Evolutionary conservation across 2,113 vertebrate genomes (phyloP).

Genomic region (Arizona elegans): DNA sequence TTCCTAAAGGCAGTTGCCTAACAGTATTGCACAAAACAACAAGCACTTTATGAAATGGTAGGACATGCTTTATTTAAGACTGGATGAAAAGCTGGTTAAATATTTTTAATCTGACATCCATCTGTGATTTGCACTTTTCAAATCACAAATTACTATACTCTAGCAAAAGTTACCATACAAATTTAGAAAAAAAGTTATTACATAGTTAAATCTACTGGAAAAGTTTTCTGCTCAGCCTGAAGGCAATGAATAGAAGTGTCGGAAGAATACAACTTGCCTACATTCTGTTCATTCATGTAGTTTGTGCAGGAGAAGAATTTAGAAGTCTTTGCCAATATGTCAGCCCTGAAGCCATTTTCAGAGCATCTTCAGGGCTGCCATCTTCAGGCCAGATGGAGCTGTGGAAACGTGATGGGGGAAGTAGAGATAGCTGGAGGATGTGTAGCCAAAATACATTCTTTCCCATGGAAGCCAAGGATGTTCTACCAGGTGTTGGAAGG

Average conservation of each 20-base stretch:
- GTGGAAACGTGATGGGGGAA: no score
- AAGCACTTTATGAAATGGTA: not conserved
- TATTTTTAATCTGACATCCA: accelerated
- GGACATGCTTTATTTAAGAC: not conserved
- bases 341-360: no score
- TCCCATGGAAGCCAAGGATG: no score
- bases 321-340: not conserved
- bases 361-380: no score
- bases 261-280: not conserved
- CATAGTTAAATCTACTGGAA: not conserved
- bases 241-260: not conserved
- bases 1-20: not conserved
- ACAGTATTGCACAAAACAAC: conserved; percentile 2
- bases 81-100: not conserved
- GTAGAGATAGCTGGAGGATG: no score
- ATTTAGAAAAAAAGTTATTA: not conserved
- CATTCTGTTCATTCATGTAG: not conserved
- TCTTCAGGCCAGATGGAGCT: no score
- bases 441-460: no score
- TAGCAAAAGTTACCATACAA: not conserved
- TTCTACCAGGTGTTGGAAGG: no score
- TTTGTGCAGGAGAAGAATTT: not conserved
- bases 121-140: accelerated
- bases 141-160: not conserved
- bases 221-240: not conserved